Evolutionary conservation across 2,888 invertebrate genomes (phyloP).

Genomic region (Venustoraphidia nigricollis): DNA sequence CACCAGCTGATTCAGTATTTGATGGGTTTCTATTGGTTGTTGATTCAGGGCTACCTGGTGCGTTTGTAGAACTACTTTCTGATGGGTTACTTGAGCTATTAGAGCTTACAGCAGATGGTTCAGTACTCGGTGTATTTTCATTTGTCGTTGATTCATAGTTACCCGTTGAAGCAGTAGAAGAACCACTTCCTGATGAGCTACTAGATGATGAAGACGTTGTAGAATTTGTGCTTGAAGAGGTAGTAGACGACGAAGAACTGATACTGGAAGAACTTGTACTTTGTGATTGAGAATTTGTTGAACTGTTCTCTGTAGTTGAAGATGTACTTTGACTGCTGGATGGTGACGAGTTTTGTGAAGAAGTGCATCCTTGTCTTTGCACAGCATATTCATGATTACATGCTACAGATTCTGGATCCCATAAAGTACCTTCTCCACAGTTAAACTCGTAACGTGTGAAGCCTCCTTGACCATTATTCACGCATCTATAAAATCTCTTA

Average conservation of each 20-base stretch:
- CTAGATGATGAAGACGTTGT: conserved; percentile 1
- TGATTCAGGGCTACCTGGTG: conserved; percentile 1
- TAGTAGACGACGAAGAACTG: background rate
- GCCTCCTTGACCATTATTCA: conserved; percentile 14
- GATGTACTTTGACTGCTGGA: too few relatives aligned
- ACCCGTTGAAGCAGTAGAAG: background rate
- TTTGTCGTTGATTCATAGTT: conserved; percentile 2
- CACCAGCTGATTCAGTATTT: background rate
- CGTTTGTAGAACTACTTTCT: background rate
- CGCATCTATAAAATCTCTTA: conserved; percentile 22
- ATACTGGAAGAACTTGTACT: background rate
- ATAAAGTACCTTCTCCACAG: conserved; percentile 55
- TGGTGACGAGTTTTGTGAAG: too few relatives aligned
- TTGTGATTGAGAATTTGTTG: background rate
- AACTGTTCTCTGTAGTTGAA: background rate
- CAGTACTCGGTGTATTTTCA: background rate
- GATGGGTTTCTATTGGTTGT: background rate
- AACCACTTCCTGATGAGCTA: background rate
- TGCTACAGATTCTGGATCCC: conserved; percentile 47
- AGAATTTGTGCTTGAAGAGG: background rate
- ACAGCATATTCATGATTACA: conserved; percentile 53
- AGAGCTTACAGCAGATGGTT: background rate
- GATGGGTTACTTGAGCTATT: conserved; percentile 1
- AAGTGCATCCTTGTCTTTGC: conserved; percentile 21
- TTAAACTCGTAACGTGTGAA: conserved; percentile 36